phyloP scores from a whole-genome alignment of 2,888 invertebrate species.

The Pharmacophagus antenor region DNA sequence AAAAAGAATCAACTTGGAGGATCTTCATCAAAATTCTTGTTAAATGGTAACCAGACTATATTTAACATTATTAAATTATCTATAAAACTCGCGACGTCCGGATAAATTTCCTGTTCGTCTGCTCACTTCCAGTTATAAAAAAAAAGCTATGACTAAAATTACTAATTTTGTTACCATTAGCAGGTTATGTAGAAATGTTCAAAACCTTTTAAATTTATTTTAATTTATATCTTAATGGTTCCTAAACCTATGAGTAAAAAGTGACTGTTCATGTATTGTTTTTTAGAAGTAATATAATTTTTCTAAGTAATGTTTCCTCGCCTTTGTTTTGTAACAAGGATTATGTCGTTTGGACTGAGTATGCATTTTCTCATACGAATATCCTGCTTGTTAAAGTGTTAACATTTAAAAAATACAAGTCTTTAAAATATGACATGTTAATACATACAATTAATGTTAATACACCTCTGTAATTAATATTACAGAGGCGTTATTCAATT shows the following conservation, averaged over 20 bases:
- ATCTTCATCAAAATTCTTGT: too few species aligned
- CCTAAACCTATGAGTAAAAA: too few species aligned
- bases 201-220: too few species aligned
- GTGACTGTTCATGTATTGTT: too few species aligned
- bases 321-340: too few species aligned
- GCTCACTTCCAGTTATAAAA: neutral
- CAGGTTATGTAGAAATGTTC: neutral
- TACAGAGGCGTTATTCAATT: constrained; percentile 7
- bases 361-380: constrained; percentile 8
- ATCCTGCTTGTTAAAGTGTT: constrained; percentile 9
- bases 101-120: neutral
- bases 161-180: neutral
- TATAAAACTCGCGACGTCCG: neutral
- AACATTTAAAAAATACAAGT: constrained; percentile 8
- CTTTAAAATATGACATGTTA: constrained; percentile 8
- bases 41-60: neutral
- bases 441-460: too few species aligned
- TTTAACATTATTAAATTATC: neutral
- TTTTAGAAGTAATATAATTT: too few species aligned
- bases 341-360: neutral
- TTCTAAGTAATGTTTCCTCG: too few species aligned
- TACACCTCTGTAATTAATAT: too few species aligned
- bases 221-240: too few species aligned
- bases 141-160: neutral
- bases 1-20: too few species aligned